A percentile compares a stretch with the other conserved stretches of the same genome.
Conservation (phyloP, 2,888 invertebrate species). For the Aphidius colemani region DNA sequence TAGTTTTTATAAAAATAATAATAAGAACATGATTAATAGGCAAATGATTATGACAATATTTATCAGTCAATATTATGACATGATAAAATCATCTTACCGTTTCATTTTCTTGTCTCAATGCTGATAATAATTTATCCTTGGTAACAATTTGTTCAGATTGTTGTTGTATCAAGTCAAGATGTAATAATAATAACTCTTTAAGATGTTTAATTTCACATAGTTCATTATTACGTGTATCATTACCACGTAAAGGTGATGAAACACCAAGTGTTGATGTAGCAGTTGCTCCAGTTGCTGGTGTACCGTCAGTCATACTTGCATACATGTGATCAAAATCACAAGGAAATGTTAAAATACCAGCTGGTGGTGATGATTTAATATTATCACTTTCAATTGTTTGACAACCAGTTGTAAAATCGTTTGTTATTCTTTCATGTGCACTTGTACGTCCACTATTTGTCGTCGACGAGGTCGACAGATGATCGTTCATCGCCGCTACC, state of each 20-base stretch:
- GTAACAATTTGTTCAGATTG: constrained; percentile 82
- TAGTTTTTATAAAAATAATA: background rate
- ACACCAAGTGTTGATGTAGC: constrained; percentile 53
- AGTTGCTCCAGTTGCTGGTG: constrained; percentile 44
- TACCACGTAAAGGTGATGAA: constrained; percentile 51
- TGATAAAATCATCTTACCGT: constrained; percentile 63
- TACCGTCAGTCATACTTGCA: constrained; percentile 65
- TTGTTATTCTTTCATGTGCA: constrained; percentile 26
- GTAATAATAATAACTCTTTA: constrained; percentile 79
- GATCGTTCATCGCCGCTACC: constrained; percentile 61
- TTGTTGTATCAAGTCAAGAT: constrained; percentile 87
- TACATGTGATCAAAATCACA: constrained; percentile 74
- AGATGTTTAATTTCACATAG: constrained; percentile 69
- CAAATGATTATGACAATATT: background rate
- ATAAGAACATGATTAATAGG: no score
- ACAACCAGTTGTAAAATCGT: constrained; percentile 26
- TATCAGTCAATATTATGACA: background rate
- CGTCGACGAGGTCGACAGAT: constrained; percentile 51
- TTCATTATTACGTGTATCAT: constrained; percentile 54
- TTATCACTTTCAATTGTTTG: constrained; percentile 46
- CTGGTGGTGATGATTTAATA: constrained; percentile 57
- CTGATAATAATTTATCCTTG: constrained; percentile 77
- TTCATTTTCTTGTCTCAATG: constrained; percentile 78
- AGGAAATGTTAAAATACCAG: constrained; percentile 66
- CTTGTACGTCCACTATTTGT: constrained; percentile 37